Conservation (phyloP, 2,113 vertebrate genomes). For the Eupsittula cactorum region DNA sequence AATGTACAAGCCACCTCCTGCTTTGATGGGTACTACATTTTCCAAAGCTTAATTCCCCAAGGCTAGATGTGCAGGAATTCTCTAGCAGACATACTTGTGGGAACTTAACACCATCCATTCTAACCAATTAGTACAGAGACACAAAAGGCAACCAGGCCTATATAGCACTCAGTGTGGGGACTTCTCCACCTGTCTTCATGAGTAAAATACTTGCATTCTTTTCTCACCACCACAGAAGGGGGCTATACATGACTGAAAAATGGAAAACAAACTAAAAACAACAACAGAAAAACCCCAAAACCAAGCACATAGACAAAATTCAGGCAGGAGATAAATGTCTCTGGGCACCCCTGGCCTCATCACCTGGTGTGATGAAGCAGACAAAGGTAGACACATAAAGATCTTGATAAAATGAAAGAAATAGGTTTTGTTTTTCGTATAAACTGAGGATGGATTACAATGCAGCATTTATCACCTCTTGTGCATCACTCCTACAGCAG, state of each 20-base stretch:
- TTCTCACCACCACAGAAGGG: neutral
- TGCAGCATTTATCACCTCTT: neutral
- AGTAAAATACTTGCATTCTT: neutral
- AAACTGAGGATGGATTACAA: constrained; percentile 17
- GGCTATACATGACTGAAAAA: constrained; percentile 23
- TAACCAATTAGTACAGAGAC: constrained; percentile 27
- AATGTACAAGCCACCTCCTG: constrained; percentile 54
- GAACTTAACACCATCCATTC: constrained; percentile 40
- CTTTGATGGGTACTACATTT: constrained; percentile 58
- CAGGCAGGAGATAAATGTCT: constrained; percentile 4
- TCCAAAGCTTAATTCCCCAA: constrained; percentile 44
- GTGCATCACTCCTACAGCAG: constrained; percentile 8
- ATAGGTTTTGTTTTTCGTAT: neutral
- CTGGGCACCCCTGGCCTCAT: neutral
- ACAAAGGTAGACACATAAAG: constrained; percentile 50
- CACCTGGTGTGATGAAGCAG: constrained; percentile 1
- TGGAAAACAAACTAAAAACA: constrained; percentile 24
- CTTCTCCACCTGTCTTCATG: neutral
- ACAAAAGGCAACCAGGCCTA: constrained; percentile 18
- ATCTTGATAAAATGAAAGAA: neutral
- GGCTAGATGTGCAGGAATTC: constrained; percentile 41
- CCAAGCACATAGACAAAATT: neutral
- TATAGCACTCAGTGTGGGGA: neutral
- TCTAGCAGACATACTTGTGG: constrained; percentile 16
- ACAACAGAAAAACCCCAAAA: neutral